Conservation (phyloP, 2,113 vertebrate species). For the Corythornis madagascariensis region DNA sequence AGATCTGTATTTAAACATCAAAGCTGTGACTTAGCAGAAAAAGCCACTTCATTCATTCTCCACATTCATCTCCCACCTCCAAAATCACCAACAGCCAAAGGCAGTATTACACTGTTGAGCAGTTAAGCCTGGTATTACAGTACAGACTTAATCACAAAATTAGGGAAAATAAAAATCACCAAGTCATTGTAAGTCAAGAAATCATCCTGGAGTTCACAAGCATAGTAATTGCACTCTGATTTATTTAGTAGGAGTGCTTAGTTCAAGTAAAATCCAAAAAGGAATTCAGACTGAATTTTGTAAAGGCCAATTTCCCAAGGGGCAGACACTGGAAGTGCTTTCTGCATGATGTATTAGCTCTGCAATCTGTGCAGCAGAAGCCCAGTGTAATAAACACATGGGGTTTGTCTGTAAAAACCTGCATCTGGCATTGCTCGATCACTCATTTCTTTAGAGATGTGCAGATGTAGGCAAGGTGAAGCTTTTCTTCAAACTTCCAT, state of each 20-base stretch:
- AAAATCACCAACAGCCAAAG: not conserved
- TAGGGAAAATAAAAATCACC: not conserved
- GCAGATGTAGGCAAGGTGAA: not conserved
- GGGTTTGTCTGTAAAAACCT: not conserved
- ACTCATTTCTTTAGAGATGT: not conserved
- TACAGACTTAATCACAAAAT: not conserved
- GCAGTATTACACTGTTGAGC: not conserved
- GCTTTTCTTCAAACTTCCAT: no score
- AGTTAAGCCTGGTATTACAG: not conserved
- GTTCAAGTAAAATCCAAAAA: not conserved
- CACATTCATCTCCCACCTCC: not conserved
- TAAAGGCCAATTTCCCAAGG: not conserved
- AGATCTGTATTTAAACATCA: not conserved
- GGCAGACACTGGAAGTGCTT: not conserved
- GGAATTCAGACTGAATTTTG: not conserved
- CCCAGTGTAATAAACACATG: not conserved
- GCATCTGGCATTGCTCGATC: not conserved
- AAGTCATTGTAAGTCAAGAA: not conserved
- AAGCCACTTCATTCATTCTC: not conserved
- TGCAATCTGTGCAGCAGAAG: not conserved
- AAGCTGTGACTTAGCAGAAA: conserved; percentile 8
- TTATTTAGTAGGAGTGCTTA: not conserved
- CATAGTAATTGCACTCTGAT: not conserved
- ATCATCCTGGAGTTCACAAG: not conserved
- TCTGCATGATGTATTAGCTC: not conserved